Percentiles rank a stretch among this genome's conserved stretches.
Evolutionary conservation across 1,140 invertebrate species (phyloP).

Genomic region (Drosophila chauvacae): DNA sequence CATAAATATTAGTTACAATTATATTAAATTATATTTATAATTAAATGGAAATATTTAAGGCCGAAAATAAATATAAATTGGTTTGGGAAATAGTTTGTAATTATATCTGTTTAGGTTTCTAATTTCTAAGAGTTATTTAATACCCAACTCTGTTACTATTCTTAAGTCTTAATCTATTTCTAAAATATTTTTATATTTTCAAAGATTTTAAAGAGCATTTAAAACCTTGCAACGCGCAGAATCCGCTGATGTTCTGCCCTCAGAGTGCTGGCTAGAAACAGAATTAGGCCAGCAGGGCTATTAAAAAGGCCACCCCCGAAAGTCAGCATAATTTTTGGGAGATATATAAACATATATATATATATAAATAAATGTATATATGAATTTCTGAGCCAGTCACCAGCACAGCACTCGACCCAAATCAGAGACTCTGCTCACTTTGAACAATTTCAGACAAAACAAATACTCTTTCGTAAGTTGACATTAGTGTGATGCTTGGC

Average conservation of each 20-base stretch:
- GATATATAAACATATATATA: not conserved
- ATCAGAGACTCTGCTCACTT: constrained; percentile 39
- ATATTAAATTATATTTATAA: not conserved
- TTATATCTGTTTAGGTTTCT: no score
- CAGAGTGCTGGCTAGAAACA: not conserved
- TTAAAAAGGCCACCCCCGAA: constrained; percentile 24
- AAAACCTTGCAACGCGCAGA: constrained; percentile 48
- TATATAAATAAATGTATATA: not conserved
- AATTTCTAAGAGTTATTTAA: not conserved
- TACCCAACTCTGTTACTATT: not conserved
- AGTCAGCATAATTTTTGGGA: constrained; percentile 1
- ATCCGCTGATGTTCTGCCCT: constrained; percentile 37
- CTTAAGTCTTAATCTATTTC: not conserved
- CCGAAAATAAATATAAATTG: not conserved
- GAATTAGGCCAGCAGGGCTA: constrained; percentile 29
- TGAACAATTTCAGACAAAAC: constrained; percentile 13
- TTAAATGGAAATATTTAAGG: not conserved
- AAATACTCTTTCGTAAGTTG: not conserved
- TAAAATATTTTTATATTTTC: no score
- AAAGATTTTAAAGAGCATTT: not conserved
- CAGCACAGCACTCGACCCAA: constrained; percentile 57
- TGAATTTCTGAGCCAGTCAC: not conserved
- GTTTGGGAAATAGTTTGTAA: not conserved
- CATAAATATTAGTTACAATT: not conserved
- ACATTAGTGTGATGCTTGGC: constrained; percentile 36